A percentile compares a stretch with the other conserved stretches of the same genome.
Conservation (phyloP, 2,888 invertebrate genomes). For the Agriopis marginaria region DNA sequence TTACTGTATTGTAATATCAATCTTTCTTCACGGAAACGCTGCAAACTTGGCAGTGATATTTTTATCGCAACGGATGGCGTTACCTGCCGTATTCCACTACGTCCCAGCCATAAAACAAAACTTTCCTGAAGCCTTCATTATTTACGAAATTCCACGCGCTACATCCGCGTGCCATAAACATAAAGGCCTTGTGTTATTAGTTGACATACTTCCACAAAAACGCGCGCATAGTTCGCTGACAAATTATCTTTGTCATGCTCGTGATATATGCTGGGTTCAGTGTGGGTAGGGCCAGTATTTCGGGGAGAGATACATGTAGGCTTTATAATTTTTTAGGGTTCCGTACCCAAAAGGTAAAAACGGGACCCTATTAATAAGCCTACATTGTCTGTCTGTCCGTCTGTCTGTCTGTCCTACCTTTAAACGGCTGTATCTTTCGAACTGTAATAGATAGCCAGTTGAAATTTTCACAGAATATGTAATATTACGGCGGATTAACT, state of each 20-base stretch:
- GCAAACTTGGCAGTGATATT: not conserved
- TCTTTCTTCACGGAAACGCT: no score
- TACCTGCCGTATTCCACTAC: not conserved
- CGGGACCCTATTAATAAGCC: no score
- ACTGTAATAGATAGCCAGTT: no score
- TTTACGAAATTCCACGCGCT: constrained; percentile 27
- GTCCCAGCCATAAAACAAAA: constrained; percentile 21
- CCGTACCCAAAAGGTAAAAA: no score
- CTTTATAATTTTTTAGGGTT: not conserved
- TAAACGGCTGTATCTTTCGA: no score
- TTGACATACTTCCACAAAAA: constrained; percentile 41
- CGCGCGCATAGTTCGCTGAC: constrained; percentile 40
- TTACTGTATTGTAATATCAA: no score
- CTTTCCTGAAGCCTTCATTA: constrained; percentile 28
- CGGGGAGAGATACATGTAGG: not conserved
- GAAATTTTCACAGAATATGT: no score
- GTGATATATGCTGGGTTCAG: constrained; percentile 14
- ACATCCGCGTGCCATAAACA: constrained; percentile 35
- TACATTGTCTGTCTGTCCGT: no score
- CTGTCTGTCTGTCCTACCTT: no score
- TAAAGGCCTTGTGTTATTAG: constrained; percentile 28
- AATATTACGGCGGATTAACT: no score
- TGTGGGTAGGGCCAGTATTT: constrained; percentile 7
- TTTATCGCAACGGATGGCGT: constrained; percentile 9
- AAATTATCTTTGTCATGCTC: constrained; percentile 37